Base-by-base conservation (phyloP, 2,113 vertebrate species). In the Alethe castanea region DNA sequence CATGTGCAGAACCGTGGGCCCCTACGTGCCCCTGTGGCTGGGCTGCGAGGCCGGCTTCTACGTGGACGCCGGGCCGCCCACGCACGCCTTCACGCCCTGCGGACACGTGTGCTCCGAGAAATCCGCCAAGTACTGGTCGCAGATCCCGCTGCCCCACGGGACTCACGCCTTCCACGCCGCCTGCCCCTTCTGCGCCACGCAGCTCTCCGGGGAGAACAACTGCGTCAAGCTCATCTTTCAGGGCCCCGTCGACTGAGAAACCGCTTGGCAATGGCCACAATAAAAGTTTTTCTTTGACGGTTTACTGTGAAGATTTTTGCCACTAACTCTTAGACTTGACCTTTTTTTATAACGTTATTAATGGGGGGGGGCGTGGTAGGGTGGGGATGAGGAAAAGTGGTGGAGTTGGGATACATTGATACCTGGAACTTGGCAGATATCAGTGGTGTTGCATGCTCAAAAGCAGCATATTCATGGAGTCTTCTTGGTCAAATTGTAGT, bases 101-200 rank as follows among this genome's bases (percentile, higher is more conserved):
- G 99, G 99, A 95, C 99, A 99, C 8, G 99, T 99, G 86, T 99
- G 99, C 97, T 99, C 99, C 0, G 99, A 99, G 97, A 99, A 99
- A 83, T 99, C 99, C 0, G 99, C 99, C 22, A 99, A 99, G 44
- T 99, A 99, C 96, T 99, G 99, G 99, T 98, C 98, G 5, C 99
- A 99, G 94, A 99, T 99, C 92, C 99, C 99, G 0, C 97, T 99
- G 97, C 99, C 99, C 5, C 99, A 99, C 6, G 99, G 99, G 47
- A 99, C 99, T 12, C 99, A 99, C 1, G 99, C 99, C 8, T 99
- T 99, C 97, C 99, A 99, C 5, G 98, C 99, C 4, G 99, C 99
- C 79, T 99, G 99, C 97, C 99, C 99, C 8, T 99, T 99, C 96
- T 99, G 99, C 74, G 99, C 99, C 88, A 98, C 98, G 19, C 99